Evolutionary conservation across 1,140 invertebrate species (phyloP).

Genomic region (Drosophila nebulosa): DNA sequence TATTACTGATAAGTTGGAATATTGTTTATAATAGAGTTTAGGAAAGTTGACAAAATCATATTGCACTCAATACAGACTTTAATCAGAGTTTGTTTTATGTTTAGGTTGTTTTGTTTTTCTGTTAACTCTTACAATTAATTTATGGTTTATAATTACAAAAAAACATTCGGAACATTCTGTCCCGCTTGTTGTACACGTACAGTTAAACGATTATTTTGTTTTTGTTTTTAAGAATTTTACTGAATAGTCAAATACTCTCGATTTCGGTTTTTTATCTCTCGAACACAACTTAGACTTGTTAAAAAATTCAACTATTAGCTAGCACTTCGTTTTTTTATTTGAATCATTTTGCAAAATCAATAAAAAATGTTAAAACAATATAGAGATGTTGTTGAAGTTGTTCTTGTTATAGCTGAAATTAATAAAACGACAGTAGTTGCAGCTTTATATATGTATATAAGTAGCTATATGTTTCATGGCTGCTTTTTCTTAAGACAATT

Average conservation of each 20-base stretch:
- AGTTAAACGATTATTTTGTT: slow-evolving; percentile 17
- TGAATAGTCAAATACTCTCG: slow-evolving; percentile 39
- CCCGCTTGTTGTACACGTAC: slow-evolving; percentile 2
- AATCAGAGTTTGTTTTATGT: not conserved
- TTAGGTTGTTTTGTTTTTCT: slow-evolving; percentile 13
- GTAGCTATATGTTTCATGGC: slow-evolving; percentile 31
- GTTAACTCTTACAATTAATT: slow-evolving; percentile 54
- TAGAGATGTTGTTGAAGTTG: not conserved
- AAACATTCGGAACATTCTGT: slow-evolving; percentile 42
- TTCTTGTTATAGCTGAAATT: not conserved
- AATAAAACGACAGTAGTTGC: slow-evolving; percentile 2
- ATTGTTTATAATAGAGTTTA: slow-evolving; percentile 22
- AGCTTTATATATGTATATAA: slow-evolving; percentile 31
- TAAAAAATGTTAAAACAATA: slow-evolving; percentile 30
- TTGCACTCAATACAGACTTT: slow-evolving; percentile 34
- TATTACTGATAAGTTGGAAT: slow-evolving; percentile 14
- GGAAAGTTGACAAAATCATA: slow-evolving; percentile 26
- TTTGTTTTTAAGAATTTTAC: slow-evolving; percentile 8
- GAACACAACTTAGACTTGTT: slow-evolving; percentile 60
- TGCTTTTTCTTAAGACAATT: slow-evolving; percentile 14
- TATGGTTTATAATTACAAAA: slow-evolving; percentile 69
- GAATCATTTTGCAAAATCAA: slow-evolving; percentile 34
- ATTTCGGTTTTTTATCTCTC: slow-evolving; percentile 8
- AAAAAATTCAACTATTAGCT: slow-evolving; percentile 49
- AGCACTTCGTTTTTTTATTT: slow-evolving; percentile 34